Percentiles rank a stretch among this genome's conserved stretches.
phyloP scores from a whole-genome alignment of 2,797 vertebrate genomes.

The Chelonia mydas region DNA sequence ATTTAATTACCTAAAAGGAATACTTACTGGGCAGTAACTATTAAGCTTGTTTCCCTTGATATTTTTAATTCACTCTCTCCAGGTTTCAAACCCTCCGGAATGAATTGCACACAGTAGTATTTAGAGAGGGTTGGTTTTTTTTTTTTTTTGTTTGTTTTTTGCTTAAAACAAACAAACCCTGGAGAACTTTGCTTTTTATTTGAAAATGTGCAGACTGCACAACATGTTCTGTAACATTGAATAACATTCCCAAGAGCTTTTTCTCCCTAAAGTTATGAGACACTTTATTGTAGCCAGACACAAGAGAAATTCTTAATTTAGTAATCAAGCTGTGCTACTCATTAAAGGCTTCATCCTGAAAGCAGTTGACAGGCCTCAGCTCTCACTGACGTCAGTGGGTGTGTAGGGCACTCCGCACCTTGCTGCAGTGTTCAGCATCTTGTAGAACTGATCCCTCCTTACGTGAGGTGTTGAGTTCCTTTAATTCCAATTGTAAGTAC shows the following conservation, averaged over 20 bases:
- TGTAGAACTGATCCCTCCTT: not conserved
- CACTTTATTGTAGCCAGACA: rapidly evolving
- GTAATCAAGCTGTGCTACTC: not conserved
- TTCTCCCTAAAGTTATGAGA: slow-evolving; percentile 17
- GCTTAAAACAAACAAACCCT: not conserved
- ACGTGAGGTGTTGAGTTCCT: slow-evolving; percentile 21
- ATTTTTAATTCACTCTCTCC: not conserved
- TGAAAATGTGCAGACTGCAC: not conserved
- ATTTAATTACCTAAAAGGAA: slow-evolving; percentile 24
- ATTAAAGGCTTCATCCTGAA: slow-evolving; percentile 29
- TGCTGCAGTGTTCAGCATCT: not conserved
- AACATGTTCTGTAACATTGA: not conserved
- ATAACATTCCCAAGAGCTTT: slow-evolving; percentile 2
- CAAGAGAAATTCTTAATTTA: slow-evolving; percentile 19
- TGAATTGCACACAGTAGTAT: not conserved
- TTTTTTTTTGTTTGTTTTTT: not conserved
- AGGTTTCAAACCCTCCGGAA: not conserved
- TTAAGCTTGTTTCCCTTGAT: not conserved
- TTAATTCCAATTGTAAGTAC: slow-evolving; percentile 50
- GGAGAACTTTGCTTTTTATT: not conserved
- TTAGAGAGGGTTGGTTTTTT: not conserved
- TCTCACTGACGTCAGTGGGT: not conserved
- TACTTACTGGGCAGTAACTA: not conserved
- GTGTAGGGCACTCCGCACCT: not conserved
- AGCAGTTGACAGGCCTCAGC: slow-evolving; percentile 34